Evolutionary conservation across 2,888 invertebrate genomes (phyloP), one percentile per base, ranked within the genome.

Genomic region (Brenthis ino): DNA sequence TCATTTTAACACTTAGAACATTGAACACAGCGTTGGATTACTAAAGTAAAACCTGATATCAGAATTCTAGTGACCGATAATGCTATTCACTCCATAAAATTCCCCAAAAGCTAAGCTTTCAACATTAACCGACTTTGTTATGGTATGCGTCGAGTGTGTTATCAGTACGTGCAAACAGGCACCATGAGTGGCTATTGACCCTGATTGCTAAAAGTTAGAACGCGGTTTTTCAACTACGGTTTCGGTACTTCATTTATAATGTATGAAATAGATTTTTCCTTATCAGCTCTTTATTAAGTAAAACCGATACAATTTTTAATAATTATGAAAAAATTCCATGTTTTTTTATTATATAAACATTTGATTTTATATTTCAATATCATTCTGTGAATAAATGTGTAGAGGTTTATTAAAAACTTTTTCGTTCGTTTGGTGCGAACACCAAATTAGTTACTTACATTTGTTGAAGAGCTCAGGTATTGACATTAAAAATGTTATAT

Each of bases 151-250:
- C 43, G 65, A 72, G 70, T 67, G 73, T 67, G 68, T 68, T 74
- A 72, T 74, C 74, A 72, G 70, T 70, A 68, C 67, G 69, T 65
- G 73, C 70, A 68, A 70, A 61, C 67, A 58, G 63, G 28, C 61
- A 56, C 51, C 56, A 48, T 72, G 69, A 74, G 74, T 74, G 74
- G 72, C 74, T 67, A 67, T 74, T 72, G 72, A 74, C 74, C 70
- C 74, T 74, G 70, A 70, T 72, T 70, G 66, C 58, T 65, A 56
- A 68, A 63, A 68, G 67, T 43, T 43, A 37, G 58, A 66, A 68
- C 64, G 64, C 61, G 50, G 48, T 57, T 68, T 72, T 57, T 64
- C 61, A n/a, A 54, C 12, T 28, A 61, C 47, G 28, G 6, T 55
- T 61, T 28, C 20, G 37, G 57, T 50, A 48, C 8, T 65, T 43